Base-by-base conservation (phyloP, 1,140 invertebrate genomes). In the Drosophila kanapiae region DNA sequence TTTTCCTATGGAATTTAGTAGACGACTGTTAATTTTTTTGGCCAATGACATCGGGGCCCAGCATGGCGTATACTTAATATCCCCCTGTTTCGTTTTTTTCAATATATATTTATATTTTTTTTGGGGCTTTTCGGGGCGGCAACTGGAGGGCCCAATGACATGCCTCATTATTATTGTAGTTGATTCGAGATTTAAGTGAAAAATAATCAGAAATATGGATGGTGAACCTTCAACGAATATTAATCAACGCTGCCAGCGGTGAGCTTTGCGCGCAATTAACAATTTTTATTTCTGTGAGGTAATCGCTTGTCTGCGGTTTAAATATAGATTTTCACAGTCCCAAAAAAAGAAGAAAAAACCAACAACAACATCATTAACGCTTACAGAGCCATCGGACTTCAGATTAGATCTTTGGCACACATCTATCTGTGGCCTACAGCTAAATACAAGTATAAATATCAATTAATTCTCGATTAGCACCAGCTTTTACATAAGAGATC, bases 1-100 rank as follows among this genome's bases (percentile, higher is more conserved):
- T 85, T 84, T 84, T 78, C 47, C 62, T 74, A 56, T 74, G 82
- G 82, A 84, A 84, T 85, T 80, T 81, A 70, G 78, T 85, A 74
- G 48, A 68, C 68, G 63, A 18, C 78, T 86, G 82, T 78, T 85
- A 78, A 85, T 85, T 85, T 80, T 81, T 85, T 80, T 78, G 65
- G 58, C 54, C 75, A 75, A 71, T 67, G 67, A 53, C 62, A 62
- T 27, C 65, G 31, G 10, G 23, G 23, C 23, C 23, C 23, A 23
- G 23, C 23, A 23, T 23, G 27, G 40, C 61, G n/a, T 35, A 31
- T 48, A 37, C 43, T 37, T n/a, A 29, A 53, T 43, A 62, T 38
- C 43, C 27, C 27, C 54, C n/a, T 10, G 31, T 47, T 54, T 23
- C 23, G 1, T 23, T 23, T 23, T 23, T 10, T n/a, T 31, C 31